Evolutionary conservation across 2,113 vertebrate species (phyloP).

Genomic region (Trichomycterus rosablanca): DNA sequence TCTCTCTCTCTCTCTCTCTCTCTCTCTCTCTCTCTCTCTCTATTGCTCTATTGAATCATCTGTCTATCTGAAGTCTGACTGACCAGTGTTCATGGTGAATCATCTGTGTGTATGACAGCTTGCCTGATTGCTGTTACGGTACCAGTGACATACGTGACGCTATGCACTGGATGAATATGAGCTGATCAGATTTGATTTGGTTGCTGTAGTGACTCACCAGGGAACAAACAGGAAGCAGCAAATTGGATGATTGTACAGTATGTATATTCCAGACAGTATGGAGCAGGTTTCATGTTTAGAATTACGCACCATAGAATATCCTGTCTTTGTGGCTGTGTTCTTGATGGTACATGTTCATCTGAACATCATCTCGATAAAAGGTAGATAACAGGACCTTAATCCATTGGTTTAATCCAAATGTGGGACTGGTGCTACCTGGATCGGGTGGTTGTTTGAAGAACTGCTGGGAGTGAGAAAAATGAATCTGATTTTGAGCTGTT

Average conservation of each 20-base stretch:
- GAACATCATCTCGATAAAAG: too few relatives aligned
- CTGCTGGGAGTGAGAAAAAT: too few relatives aligned
- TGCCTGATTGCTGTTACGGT: conserved; percentile 3
- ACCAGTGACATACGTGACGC: not conserved
- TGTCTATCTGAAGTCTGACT: not conserved
- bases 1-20: not conserved
- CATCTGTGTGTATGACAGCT: conserved; percentile 5
- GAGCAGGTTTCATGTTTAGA: too few relatives aligned
- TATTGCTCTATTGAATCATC: not conserved
- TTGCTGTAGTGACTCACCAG: conserved; percentile 25
- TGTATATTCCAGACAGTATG: conserved; percentile 6
- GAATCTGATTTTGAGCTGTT: too few relatives aligned
- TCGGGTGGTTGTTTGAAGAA: too few relatives aligned
- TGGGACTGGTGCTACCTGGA: too few relatives aligned
- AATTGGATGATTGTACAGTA: conserved; percentile 12
- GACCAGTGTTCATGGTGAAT: not conserved
- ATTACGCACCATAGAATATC: too few relatives aligned
- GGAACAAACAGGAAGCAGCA: conserved; percentile 24
- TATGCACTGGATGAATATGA: conserved; percentile 13
- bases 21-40: not conserved
- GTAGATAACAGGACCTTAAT: too few relatives aligned
- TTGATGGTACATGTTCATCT: too few relatives aligned
- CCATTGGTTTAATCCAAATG: too few relatives aligned
- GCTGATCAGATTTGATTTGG: conserved; percentile 22
- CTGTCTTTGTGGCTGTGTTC: too few relatives aligned